phyloP scores from a whole-genome alignment of 2,797 vertebrate genomes.

The Argya squamiceps region DNA sequence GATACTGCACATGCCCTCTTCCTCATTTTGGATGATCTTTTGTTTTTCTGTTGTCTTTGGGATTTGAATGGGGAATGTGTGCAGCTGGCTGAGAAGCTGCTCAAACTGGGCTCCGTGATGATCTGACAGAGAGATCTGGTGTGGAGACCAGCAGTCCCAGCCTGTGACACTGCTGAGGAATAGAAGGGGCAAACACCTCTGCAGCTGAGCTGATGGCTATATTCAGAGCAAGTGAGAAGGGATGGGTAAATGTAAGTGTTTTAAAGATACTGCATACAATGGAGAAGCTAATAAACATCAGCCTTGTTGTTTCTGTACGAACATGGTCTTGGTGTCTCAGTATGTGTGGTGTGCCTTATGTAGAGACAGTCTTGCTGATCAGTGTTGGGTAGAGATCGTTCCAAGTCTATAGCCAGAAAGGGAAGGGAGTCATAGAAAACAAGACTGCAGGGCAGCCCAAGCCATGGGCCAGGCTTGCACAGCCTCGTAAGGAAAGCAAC shows the following conservation, averaged over 20 bases:
- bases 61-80: neutral
- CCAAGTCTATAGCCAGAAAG: rapidly evolving
- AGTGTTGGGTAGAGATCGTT: rapidly evolving
- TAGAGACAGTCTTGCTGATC: neutral
- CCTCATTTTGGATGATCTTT: neutral
- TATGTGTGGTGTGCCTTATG: neutral
- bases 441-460: neutral
- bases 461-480: neutral
- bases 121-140: rapidly evolving
- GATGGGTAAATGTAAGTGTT: neutral
- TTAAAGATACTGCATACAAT: neutral
- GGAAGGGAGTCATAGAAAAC: neutral
- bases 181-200: neutral
- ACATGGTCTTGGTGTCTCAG: neutral
- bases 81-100: neutral
- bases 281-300: neutral
- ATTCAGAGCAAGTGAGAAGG: neutral
- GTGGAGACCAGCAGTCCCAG: neutral
- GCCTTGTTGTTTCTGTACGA: neutral
- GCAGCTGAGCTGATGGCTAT: neutral
- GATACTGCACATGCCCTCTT: neutral
- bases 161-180: neutral
- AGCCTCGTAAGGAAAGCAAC: neutral
- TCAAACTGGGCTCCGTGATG: rapidly evolving
- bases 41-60: neutral